Conservation (phyloP, 2,113 vertebrate species). For the Atherinomorus stipes region DNA sequence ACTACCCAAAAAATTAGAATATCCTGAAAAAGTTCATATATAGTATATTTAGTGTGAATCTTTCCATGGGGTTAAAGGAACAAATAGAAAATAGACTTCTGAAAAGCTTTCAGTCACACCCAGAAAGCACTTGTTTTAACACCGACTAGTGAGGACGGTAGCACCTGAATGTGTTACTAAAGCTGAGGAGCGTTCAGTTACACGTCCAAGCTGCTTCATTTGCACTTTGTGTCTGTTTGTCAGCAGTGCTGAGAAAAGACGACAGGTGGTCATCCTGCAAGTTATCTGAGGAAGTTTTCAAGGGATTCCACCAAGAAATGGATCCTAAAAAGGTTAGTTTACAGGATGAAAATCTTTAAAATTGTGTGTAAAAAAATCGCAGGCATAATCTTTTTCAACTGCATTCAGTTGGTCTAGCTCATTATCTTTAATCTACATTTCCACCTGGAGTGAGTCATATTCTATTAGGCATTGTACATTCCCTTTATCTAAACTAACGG, state of each 20-base stretch:
- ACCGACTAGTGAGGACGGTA: conserved; percentile 15
- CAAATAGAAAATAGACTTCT: not conserved
- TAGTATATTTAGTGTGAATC: not conserved
- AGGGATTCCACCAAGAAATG: not conserved
- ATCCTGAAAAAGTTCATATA: too few species aligned
- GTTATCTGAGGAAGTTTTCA: conserved; percentile 10
- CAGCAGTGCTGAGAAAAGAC: not conserved
- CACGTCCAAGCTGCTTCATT: conserved; percentile 39
- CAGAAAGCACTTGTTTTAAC: conserved; percentile 4
- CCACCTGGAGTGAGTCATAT: not conserved
- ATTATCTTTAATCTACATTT: not conserved
- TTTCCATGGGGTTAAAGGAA: not conserved
- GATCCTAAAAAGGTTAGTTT: not conserved
- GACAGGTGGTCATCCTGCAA: not conserved
- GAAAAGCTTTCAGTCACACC: not conserved
- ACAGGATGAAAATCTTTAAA: not conserved
- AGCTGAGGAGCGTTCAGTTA: conserved; percentile 47
- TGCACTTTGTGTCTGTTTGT: not conserved
- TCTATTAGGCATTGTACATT: not conserved
- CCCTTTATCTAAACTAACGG: conserved; percentile 1
- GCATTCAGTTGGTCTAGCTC: not conserved
- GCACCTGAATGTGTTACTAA: conserved; percentile 56
- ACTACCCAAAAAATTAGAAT: too few species aligned
- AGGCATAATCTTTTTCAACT: not conserved
- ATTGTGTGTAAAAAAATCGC: not conserved